Percentiles rank a stretch among this genome's conserved stretches.
phyloP scores from a whole-genome alignment of 2,113 vertebrate genomes.

The Tringa solitaria region DNA sequence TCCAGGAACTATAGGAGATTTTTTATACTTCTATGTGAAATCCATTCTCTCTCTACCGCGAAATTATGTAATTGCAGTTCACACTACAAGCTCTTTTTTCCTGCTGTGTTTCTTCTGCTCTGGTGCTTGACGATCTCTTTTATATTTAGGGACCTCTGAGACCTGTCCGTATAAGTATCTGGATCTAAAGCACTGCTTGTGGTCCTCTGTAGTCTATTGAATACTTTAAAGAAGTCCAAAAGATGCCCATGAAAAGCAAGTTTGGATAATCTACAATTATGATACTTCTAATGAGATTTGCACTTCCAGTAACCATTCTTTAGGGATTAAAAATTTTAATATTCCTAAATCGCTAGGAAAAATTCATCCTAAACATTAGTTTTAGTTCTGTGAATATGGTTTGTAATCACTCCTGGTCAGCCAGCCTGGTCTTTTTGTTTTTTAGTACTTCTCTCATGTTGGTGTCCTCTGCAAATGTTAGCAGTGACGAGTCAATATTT shows the following conservation, averaged over 20 bases:
- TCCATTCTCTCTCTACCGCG: background rate
- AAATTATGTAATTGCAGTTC: slow-evolving; percentile 30
- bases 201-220: background rate
- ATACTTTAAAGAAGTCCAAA: background rate
- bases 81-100: background rate
- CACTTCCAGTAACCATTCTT: background rate
- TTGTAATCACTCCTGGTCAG: background rate
- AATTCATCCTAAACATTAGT: background rate
- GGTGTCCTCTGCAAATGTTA: background rate
- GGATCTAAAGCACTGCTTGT: background rate
- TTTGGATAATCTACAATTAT: background rate
- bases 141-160: background rate
- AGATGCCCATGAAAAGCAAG: background rate
- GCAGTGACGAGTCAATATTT: background rate
- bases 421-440: background rate
- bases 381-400: background rate
- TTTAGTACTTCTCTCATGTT: background rate
- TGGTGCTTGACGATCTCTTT: background rate
- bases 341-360: background rate
- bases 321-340: background rate
- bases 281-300: background rate
- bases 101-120: slow-evolving; percentile 32
- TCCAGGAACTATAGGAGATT: background rate
- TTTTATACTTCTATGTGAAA: background rate
- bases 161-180: background rate